Evolutionary conservation across 2,888 invertebrate species (phyloP).

Genomic region (Emesis furor): DNA sequence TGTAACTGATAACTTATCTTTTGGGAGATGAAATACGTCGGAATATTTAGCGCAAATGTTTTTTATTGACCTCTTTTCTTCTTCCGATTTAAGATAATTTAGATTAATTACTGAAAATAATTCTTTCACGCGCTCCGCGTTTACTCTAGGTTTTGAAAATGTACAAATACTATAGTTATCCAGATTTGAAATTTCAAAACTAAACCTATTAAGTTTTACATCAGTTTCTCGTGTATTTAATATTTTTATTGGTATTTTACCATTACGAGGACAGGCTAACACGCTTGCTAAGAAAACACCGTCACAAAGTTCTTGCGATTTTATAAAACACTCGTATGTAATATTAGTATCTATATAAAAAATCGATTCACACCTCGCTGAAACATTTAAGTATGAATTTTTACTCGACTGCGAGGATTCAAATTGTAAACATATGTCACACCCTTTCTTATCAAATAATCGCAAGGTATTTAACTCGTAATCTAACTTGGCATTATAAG

Average conservation of each 20-base stretch:
- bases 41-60: constrained; percentile 1
- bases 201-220: background rate
- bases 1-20: constrained; percentile 1
- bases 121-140: constrained; percentile 8
- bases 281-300: constrained; percentile 11
- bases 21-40: constrained; percentile 4
- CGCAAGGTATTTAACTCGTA: constrained; percentile 8
- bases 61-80: background rate
- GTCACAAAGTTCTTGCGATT: constrained; percentile 10
- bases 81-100: constrained; percentile 5
- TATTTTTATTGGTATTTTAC: too few species aligned
- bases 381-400: constrained; percentile 7
- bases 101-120: constrained; percentile 1
- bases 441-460: constrained; percentile 1
- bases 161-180: constrained; percentile 8
- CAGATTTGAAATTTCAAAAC: background rate
- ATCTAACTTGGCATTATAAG: constrained; percentile 14
- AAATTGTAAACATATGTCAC: background rate
- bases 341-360: background rate
- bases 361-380: background rate
- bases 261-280: background rate
- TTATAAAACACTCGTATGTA: constrained; percentile 10
- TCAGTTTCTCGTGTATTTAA: too few species aligned
- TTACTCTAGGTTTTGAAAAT: constrained; percentile 14
- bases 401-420: background rate